Percentiles rank a stretch among this genome's conserved stretches.
phyloP scores from a whole-genome alignment of 53 echinoderm and acorn worm genomes.

The Glandiceps talaboti region DNA sequence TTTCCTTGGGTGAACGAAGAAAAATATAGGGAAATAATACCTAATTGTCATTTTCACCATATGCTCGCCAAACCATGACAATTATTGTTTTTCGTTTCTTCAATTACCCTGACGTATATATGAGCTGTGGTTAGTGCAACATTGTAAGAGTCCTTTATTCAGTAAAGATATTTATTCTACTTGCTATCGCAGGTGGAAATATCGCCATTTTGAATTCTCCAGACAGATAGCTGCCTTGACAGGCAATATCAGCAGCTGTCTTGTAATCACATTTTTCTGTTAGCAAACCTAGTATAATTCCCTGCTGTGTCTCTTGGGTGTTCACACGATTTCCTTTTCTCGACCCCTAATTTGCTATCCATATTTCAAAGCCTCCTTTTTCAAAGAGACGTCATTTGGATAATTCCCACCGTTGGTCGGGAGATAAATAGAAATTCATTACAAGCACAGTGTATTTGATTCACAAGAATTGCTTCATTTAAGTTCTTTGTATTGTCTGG shows the following conservation, averaged over 20 bases:
- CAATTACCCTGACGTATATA: too few relatives aligned
- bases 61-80: too few relatives aligned
- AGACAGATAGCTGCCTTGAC: background rate
- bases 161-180: background rate
- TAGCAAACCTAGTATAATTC: background rate
- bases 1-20: too few relatives aligned
- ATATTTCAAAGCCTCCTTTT: background rate
- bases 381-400: background rate
- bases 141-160: too few relatives aligned
- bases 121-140: too few relatives aligned
- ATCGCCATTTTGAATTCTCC: background rate
- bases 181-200: background rate
- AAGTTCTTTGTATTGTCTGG: background rate
- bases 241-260: background rate
- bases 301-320: background rate
- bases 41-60: too few relatives aligned
- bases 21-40: too few relatives aligned
- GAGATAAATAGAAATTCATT: background rate
- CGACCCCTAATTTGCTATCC: background rate
- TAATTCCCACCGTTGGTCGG: background rate
- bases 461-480: background rate
- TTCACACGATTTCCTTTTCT: background rate
- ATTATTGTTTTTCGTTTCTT: too few relatives aligned
- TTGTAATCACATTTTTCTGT: background rate
- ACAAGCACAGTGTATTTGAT: background rate